Conservation (phyloP, 1,140 invertebrate species). For the Anoplophora glabripennis region DNA sequence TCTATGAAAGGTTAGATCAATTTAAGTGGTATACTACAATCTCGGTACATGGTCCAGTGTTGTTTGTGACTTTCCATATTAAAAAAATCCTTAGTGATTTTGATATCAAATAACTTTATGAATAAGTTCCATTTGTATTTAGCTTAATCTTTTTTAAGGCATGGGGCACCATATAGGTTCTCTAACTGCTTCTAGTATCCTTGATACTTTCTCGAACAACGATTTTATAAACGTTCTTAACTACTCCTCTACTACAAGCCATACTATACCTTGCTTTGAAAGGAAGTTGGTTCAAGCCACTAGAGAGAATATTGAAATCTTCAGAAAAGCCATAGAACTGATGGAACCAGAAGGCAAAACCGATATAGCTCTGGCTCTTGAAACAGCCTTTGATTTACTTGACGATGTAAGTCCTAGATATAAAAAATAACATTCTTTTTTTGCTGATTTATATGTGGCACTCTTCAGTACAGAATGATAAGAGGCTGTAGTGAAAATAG, state of each 20-base stretch:
- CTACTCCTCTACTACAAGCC: slow-evolving; percentile 63
- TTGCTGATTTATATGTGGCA: not conserved
- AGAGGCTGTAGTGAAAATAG: slow-evolving; percentile 57
- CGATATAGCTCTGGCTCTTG: slow-evolving; percentile 82
- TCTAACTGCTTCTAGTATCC: slow-evolving; percentile 76
- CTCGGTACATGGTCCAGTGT: no score
- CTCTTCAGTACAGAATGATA: slow-evolving; percentile 21
- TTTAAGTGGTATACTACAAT: not conserved
- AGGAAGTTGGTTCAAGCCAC: slow-evolving; percentile 86
- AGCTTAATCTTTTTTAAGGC: slow-evolving; percentile 28
- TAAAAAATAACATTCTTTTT: slow-evolving; percentile 3
- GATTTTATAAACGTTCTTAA: slow-evolving; percentile 93
- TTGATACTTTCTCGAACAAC: slow-evolving; percentile 96
- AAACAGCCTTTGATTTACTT: slow-evolving; percentile 80
- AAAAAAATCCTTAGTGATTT: no score
- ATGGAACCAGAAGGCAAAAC: slow-evolving; percentile 76
- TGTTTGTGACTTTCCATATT: no score
- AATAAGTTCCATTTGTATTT: no score
- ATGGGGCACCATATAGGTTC: slow-evolving; percentile 62
- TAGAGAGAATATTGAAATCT: slow-evolving; percentile 79
- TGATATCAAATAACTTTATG: no score
- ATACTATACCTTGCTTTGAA: slow-evolving; percentile 78
- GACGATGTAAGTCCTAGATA: slow-evolving; percentile 55
- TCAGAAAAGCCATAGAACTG: slow-evolving; percentile 68
- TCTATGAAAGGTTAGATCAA: slow-evolving; percentile 84